Evolutionary conservation across 2,113 vertebrate genomes (phyloP), one percentile per base, ranked within the genome.

Genomic region (Myiopsitta monachus): DNA sequence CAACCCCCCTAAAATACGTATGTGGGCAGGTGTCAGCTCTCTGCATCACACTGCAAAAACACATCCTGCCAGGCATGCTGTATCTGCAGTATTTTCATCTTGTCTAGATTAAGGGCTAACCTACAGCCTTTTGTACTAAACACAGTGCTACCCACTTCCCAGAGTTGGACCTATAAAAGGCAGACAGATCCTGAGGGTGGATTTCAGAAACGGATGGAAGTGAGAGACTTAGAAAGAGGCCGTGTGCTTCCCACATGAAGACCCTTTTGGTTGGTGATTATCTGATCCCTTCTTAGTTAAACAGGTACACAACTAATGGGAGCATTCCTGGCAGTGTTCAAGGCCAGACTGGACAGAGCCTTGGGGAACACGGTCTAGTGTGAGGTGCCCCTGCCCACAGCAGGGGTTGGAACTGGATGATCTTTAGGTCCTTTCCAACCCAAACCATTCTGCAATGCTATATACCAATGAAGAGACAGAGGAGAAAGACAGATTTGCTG

Each of bases 1-100:
- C 54, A 88, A 52, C 41, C 15, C 2, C 28, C 10, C 5, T 33
- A 41, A 55, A 72, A 82, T 5, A 91, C 0, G 0, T 18, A 21
- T 2, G 11, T 19, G 63, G 74, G 75, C 33, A 72, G 38, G 43
- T 33, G 26, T 38, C 5, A 85, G 54, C 14, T 17, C 57, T 61
- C 61, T 52, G n/a, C 47, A 66, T 30, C 7, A 0, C 22, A 23
- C 4, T 41, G 44, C 22, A 59, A 79, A 1, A 7, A 9, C 18
- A 18, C 11, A 28, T 1, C 11, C 72, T 80, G 43, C 61, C 14
- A 52, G 38, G 11, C 39, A 54, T 10, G 30, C 18, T 15, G 3
- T 1, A 4, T 51, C 82, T 82, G 27, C 22, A 21, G 0, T 39
- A 33, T 36, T 81, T 83, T n/a, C 52, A 3, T 27, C 0, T 23